Conservation (phyloP, 2,797 vertebrate species). For the Oreochromis mossambicus region DNA sequence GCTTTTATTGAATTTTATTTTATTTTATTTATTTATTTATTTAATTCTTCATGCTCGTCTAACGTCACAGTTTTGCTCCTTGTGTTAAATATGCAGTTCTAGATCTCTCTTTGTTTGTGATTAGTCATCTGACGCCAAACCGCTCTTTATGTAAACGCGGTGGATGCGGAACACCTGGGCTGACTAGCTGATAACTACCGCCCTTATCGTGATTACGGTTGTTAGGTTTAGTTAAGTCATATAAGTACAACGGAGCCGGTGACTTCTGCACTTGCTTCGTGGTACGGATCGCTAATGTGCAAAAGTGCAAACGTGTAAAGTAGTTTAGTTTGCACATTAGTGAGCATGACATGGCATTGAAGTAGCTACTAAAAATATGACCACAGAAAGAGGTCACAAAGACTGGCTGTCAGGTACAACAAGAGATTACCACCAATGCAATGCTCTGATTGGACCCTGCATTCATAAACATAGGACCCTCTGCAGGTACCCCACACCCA, state of each 20-base stretch:
- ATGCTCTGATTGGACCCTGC: neutral
- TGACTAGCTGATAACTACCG: neutral
- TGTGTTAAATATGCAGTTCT: neutral
- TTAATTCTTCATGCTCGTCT: neutral
- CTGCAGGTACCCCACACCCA: slow-evolving; percentile 5
- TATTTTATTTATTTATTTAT: neutral
- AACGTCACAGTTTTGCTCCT: neutral
- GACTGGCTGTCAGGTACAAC: neutral
- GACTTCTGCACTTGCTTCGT: neutral
- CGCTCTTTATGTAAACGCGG: neutral
- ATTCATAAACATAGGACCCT: slow-evolving; percentile 5
- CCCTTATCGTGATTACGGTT: neutral
- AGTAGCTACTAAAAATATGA: no score
- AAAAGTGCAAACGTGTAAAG: neutral
- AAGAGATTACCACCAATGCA: neutral
- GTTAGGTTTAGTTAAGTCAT: neutral
- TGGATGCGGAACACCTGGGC: neutral
- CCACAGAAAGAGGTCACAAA: neutral
- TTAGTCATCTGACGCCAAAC: neutral
- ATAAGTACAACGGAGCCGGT: neutral
- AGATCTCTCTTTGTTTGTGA: neutral
- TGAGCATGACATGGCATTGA: neutral
- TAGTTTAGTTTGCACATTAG: neutral
- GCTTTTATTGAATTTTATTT: neutral
- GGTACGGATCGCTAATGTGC: neutral